A percentile compares a stretch with the other conserved stretches of the same genome.
Conservation (phyloP, 2,113 vertebrate genomes). For the Hystrix brachyura region DNA sequence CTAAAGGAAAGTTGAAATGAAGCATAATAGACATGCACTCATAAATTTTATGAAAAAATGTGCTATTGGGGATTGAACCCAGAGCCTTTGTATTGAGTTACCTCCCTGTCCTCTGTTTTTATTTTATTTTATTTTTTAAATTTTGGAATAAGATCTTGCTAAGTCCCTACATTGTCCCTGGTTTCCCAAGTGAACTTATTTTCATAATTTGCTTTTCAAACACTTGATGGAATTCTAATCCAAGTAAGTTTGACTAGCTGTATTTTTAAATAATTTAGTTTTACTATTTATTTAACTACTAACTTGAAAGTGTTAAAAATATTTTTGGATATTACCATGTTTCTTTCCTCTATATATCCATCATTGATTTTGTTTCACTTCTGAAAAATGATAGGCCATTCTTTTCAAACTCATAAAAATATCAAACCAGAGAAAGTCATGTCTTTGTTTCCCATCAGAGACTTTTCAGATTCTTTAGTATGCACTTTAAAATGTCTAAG, state of each 20-base stretch:
- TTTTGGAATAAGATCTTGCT: background rate
- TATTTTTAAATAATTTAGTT: background rate
- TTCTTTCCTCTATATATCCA: background rate
- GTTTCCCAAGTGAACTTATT: background rate
- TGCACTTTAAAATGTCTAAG: background rate
- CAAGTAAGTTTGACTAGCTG: background rate
- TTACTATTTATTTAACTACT: background rate
- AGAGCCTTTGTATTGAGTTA: background rate
- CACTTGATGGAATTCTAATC: background rate
- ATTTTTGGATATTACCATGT: background rate
- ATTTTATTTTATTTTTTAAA: background rate
- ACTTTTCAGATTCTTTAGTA: background rate
- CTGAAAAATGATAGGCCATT: background rate
- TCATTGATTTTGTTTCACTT: background rate
- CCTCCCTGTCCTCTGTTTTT: background rate
- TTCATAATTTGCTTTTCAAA: slow-evolving; percentile 27
- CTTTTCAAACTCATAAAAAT: background rate
- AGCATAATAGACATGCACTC: background rate
- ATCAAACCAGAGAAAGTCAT: background rate
- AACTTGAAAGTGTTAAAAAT: background rate
- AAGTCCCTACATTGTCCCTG: background rate
- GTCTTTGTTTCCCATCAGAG: background rate
- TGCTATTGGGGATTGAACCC: background rate
- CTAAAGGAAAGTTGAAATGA: background rate
- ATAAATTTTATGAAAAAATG: background rate